phyloP scores from a whole-genome alignment of 2,888 invertebrate genomes.

The Ochlodes sylvanus region DNA sequence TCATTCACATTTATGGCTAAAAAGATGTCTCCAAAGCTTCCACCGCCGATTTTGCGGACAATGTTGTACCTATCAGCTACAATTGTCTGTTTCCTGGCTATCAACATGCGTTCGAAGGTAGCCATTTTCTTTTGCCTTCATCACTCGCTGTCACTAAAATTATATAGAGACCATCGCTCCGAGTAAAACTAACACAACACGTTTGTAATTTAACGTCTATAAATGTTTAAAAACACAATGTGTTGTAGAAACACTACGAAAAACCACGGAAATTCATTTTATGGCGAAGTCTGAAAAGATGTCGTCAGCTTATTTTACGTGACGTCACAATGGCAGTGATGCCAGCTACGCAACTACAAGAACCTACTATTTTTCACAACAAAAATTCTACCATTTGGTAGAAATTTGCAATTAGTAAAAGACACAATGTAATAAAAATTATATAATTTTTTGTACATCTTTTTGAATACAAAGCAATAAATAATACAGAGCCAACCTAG shows the following conservation, averaged over 20 bases:
- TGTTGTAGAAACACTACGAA: conserved; percentile 67
- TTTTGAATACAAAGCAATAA: too few species aligned
- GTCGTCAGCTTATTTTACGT: conserved; percentile 76
- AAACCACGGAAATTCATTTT: conserved; percentile 71
- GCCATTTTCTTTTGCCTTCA: conserved; percentile 81
- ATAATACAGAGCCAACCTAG: too few species aligned
- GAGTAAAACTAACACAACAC: conserved; percentile 69
- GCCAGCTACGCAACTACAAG: conserved; percentile 47
- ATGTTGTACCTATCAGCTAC: conserved; percentile 97
- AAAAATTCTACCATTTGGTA: conserved; percentile 33
- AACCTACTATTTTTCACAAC: conserved; percentile 45
- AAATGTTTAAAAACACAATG: conserved; percentile 64
- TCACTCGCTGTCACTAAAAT: conserved; percentile 76
- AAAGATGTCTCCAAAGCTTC: conserved; percentile 99
- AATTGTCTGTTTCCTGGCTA: conserved; percentile 70
- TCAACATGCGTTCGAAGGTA: conserved; percentile 79
- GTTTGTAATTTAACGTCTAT: conserved; percentile 63
- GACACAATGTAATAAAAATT: too few species aligned
- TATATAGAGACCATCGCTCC: conserved; percentile 70
- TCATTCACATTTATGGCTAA: conserved; percentile 96
- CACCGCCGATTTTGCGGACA: conserved; percentile 98
- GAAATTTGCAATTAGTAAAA: too few species aligned
- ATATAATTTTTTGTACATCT: too few species aligned
- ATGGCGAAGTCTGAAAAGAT: conserved; percentile 68
- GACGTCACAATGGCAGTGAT: conserved; percentile 81